A percentile compares a stretch with the other conserved stretches of the same genome.
Conservation (phyloP, 2,888 invertebrate species). For the Microplitis deprimator region DNA sequence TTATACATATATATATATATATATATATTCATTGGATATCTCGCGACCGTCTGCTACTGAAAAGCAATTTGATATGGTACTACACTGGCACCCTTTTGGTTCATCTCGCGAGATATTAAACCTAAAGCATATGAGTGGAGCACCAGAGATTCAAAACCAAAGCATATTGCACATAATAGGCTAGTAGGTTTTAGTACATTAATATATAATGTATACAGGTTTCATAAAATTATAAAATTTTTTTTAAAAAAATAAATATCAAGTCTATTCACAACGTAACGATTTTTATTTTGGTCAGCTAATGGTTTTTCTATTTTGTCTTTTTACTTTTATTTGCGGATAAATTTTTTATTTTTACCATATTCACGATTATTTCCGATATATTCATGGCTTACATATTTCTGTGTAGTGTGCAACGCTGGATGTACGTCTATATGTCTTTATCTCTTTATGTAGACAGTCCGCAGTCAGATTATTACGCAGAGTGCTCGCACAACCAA, state of each 20-base stretch:
- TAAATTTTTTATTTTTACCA: constrained; percentile 8
- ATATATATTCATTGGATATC: constrained; percentile 55
- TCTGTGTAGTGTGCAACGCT: background rate
- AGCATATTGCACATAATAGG: constrained; percentile 12
- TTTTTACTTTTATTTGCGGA: background rate
- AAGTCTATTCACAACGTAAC: constrained; percentile 2
- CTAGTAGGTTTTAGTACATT: background rate
- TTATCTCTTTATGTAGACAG: constrained; percentile 29
- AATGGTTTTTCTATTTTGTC: background rate
- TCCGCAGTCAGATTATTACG: constrained; percentile 35
- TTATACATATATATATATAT: constrained; percentile 18
- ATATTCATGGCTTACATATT: constrained; percentile 9
- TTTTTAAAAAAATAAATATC: constrained; percentile 13
- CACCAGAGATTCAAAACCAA: background rate
- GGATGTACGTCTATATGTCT: background rate
- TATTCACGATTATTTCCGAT: constrained; percentile 34
- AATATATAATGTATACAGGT: background rate
- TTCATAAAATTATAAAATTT: background rate
- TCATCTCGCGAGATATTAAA: constrained; percentile 6
- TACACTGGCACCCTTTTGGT: constrained; percentile 3
- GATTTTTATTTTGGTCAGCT: constrained; percentile 13
- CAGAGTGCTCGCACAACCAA: constrained; percentile 35
- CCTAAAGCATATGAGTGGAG: constrained; percentile 10
- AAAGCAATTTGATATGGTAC: constrained; percentile 62
- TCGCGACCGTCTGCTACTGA: constrained; percentile 58